These are phyloP conservation scores for Cassiopea xamachana DNA, from an alignment of 30 jellyfish, hydroid and myxozoan species.

Conservation along the genomic window DNA sequence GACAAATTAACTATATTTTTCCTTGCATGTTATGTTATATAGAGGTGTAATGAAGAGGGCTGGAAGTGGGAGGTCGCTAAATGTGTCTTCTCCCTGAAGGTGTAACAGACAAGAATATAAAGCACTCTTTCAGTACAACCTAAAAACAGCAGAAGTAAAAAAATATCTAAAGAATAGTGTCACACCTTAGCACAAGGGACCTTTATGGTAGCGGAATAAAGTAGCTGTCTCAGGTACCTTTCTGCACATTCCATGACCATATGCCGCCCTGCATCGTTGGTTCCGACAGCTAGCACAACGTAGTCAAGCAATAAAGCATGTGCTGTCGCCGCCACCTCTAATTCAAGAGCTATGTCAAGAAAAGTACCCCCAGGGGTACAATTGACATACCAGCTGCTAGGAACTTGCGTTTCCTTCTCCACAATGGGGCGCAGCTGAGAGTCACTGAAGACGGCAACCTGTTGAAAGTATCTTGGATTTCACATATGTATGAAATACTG, in stretches of 20 bases:
- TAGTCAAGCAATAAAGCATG: neutral
- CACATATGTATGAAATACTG: too few relatives aligned
- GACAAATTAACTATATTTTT: too few relatives aligned
- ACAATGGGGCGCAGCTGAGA: neutral
- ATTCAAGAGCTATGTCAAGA: neutral
- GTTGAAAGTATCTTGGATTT: neutral
- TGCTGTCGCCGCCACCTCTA: neutral
- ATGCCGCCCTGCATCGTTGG: neutral
- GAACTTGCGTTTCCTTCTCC: neutral
- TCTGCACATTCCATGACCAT: conserved; percentile 6
- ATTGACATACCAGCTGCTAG: neutral
- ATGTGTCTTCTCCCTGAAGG: too few relatives aligned
- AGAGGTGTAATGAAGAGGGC: too few relatives aligned
- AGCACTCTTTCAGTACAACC: too few relatives aligned
- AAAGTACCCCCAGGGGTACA: neutral
- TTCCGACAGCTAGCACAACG: neutral
- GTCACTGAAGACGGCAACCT: neutral
- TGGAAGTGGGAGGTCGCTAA: too few relatives aligned
- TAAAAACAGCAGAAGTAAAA: too few relatives aligned
- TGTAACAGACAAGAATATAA: too few relatives aligned
- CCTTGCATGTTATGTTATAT: too few relatives aligned
- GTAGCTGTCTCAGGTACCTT: neutral
- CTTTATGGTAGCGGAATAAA: too few relatives aligned
- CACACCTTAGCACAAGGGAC: too few relatives aligned
- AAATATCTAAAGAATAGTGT: too few relatives aligned